Percentiles rank a stretch among this genome's conserved stretches.
These are phyloP conservation scores for Bombus polaris DNA, from an alignment of 1,140 invertebrate species.

Conservation along the genomic window DNA sequence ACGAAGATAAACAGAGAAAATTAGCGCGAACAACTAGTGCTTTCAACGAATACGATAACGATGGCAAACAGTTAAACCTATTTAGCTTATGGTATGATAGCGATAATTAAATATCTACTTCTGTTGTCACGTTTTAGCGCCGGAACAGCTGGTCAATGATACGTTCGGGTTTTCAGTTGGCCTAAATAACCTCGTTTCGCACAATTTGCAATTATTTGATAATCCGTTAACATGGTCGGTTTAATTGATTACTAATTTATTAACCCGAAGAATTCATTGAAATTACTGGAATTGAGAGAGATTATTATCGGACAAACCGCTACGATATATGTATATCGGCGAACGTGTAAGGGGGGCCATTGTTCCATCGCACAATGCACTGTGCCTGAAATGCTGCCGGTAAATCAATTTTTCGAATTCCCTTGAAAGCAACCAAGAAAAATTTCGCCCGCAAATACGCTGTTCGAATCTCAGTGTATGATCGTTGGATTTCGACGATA, in stretches of 20 bases:
- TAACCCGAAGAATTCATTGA: constrained; percentile 36
- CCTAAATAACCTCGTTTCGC: constrained; percentile 34
- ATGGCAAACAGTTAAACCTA: not conserved
- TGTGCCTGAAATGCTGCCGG: not conserved
- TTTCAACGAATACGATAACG: not conserved
- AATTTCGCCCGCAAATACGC: not conserved
- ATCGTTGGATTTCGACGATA: not conserved
- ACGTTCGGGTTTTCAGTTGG: not conserved
- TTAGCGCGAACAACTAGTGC: not conserved
- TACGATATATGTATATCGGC: not conserved
- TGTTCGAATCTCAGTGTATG: too few species aligned
- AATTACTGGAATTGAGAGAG: constrained; percentile 35
- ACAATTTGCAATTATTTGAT: constrained; percentile 46
- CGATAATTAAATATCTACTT: constrained; percentile 40
- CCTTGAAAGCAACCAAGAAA: not conserved
- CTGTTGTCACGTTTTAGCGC: not conserved
- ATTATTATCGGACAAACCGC: constrained; percentile 27
- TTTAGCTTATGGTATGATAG: not conserved
- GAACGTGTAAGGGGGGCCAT: not conserved
- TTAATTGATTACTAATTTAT: constrained; percentile 45
- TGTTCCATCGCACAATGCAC: constrained; percentile 16
- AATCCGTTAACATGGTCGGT: constrained; percentile 42
- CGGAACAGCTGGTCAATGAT: not conserved
- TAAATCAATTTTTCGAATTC: constrained; percentile 23
- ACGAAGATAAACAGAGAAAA: not conserved